Evolutionary conservation across 2,797 vertebrate species (phyloP).

Genomic region (Mormyrops boulengeri): DNA sequence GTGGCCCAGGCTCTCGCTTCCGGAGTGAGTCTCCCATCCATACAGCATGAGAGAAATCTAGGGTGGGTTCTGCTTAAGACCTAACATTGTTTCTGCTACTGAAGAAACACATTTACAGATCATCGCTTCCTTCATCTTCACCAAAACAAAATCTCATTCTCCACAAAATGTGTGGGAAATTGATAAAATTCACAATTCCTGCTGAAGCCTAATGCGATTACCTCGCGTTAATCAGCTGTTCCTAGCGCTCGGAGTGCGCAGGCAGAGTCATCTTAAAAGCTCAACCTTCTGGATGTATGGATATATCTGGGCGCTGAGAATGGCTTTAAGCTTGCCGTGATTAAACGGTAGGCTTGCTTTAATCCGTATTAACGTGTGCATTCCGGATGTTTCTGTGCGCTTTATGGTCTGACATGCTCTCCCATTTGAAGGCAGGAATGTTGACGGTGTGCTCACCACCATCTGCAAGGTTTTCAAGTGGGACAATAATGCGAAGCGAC

Average conservation of each 20-base stretch:
- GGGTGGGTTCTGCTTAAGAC: conserved; percentile 15
- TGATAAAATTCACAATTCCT: conserved; percentile 47
- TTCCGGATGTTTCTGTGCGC: conserved; percentile 21
- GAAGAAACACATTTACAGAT: conserved; percentile 19
- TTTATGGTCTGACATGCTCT: conserved; percentile 25
- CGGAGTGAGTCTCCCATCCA: background rate
- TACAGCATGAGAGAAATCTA: background rate
- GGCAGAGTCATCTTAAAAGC: conserved; percentile 36
- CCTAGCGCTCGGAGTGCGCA: conserved; percentile 29
- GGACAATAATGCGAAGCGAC: background rate
- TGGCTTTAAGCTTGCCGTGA: conserved; percentile 42
- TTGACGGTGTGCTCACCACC: background rate
- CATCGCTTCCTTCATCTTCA: conserved; percentile 15
- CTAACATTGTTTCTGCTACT: conserved; percentile 15
- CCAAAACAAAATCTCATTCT: conserved; percentile 23
- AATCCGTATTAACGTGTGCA: conserved; percentile 38
- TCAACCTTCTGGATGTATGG: conserved; percentile 42
- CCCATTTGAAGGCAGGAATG: background rate
- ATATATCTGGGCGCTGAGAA: conserved; percentile 35
- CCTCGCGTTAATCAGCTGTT: conserved; percentile 34
- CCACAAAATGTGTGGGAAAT: conserved; percentile 38
- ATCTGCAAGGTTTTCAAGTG: background rate
- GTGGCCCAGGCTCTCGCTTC: background rate
- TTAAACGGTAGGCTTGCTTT: conserved; percentile 39
- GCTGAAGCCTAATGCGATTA: conserved; percentile 48